Base-by-base conservation (phyloP, 2,888 invertebrate genomes). In the Anaspis maculata region DNA sequence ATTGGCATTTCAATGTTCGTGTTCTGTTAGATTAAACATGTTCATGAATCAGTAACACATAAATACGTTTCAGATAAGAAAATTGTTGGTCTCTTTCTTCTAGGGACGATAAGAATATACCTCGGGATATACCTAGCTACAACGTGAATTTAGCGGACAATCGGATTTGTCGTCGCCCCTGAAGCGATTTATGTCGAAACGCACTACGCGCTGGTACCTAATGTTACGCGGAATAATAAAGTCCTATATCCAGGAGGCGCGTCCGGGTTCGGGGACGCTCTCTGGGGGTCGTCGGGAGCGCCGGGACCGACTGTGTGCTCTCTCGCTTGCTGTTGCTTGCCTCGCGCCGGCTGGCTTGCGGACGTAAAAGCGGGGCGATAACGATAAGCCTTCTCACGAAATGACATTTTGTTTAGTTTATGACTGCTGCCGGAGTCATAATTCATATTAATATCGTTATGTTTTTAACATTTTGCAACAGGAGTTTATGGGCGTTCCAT, bases 351-450 rank as follows among this genome's bases (percentile, higher is more conserved):
- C 41, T 46, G 51, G 40, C 41, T 45, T 44, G 52, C 41, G 52
- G 46, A 52, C 53, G 56, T 56, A 52, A 60, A 56, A 53, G 44
- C 49, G 42, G n/a, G n/a, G 51, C 61, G 60, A 62, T 64, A 61
- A 59, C 62, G 63, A 61, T 62, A 63, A 62, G 60, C 54, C 58
- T 51, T 57, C 59, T 56, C 61, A 57, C 60, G 61, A 56, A 59
- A 59, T 60, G 61, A 59, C 64, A 61, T 61, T 62, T 54, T 57
- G 59, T 57, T 59, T 61, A 58, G 56, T 64, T 64, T 63, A 64
- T 52, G 60, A 54, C 57, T 53, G 51, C 56, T 54, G 51, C 52
- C 46, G 57, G 59, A 56, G 55, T 49, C 58, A 61, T 62, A 61
- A 62, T 44, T 64, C 61, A 64, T 59, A 56, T 57, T 58, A 59